A percentile compares a stretch with the other conserved stretches of the same genome.
These are phyloP conservation scores for Parascotia fuliginaria DNA, from an alignment of 2,888 invertebrate genomes.

Conservation along the genomic window DNA sequence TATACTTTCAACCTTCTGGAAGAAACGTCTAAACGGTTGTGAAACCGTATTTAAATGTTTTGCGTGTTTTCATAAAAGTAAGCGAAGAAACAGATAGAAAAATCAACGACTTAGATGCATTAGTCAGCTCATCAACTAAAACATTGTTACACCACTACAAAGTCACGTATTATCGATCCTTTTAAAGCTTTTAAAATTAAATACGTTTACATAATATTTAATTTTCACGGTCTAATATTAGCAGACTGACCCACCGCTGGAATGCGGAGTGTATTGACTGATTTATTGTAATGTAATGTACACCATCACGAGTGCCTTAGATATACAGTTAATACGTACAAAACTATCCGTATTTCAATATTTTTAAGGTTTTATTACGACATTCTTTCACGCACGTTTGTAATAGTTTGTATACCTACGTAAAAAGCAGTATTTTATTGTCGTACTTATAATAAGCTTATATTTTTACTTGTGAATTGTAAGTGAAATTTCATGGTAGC, in stretches of 20 bases:
- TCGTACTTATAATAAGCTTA: too few species aligned
- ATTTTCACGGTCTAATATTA: constrained; percentile 10
- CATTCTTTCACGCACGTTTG: not conserved
- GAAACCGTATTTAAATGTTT: too few species aligned
- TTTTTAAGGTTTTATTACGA: not conserved
- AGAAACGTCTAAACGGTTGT: too few species aligned
- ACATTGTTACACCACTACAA: not conserved
- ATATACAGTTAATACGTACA: constrained; percentile 8
- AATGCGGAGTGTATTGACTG: constrained; percentile 67
- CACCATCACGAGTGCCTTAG: constrained; percentile 15
- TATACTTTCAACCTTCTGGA: too few species aligned
- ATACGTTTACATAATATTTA: not conserved
- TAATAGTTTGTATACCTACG: too few species aligned
- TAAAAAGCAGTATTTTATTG: too few species aligned
- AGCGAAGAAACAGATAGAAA: too few species aligned
- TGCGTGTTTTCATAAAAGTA: too few species aligned
- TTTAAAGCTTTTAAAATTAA: not conserved
- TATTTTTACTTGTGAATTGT: too few species aligned
- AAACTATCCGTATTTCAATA: constrained; percentile 10
- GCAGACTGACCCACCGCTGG: constrained; percentile 56
- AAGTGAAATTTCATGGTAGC: too few species aligned
- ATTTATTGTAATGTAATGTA: constrained; percentile 64
- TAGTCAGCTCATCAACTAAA: not conserved
- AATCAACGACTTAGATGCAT: not conserved
- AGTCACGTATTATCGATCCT: not conserved